Base-by-base conservation (phyloP, 2,888 invertebrate genomes). In the Drosophila nr. fundita region DNA sequence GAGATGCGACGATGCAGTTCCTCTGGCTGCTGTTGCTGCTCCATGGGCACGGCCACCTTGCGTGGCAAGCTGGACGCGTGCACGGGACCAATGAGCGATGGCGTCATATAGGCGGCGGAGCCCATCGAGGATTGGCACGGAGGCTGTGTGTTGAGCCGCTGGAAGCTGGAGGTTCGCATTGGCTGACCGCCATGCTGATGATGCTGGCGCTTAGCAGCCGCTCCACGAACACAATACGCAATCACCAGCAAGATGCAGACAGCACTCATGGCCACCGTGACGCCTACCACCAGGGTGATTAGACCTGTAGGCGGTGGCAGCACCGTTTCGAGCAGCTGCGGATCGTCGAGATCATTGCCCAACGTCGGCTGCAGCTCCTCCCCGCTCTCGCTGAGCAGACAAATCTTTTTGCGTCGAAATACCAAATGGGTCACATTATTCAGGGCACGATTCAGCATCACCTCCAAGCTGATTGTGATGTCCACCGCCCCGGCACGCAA, bases 371-470 rank as follows among this genome's bases (percentile, higher is more conserved):
- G 69, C 18, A 67, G 64, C 7, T 68, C 58, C 42, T 91, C 91
- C 10, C 89, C 91, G 27, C 84, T 83, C 55, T 92, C 92, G 52
- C 85, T 87, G 4, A 89, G 57, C 29, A 96, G 94, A 91, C 98
- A 98, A 82, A 97, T 96, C 94, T 98, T 98, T 92, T 96, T 96
- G 76, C 98, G 94, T 72, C 95, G 95, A 91, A 98, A 96, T 83
- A 96, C 96, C 85, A 98, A 94, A 49, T 95, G 95, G 3, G 97
- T 97, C 24, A 96, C 95, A 91, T 96, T 96, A 74, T 95, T 94
- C 80, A 95, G 88, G 5, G 94, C 93, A 48, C 94, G 93, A 90
- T 96, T 95, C 53, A 96, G 94, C 50, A 97, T 97, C 69, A 98
- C 96, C 92, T 97, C 98, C 85, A 98, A 94, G 70, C 96, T 95